Conservation (phyloP, 2,888 invertebrate genomes). For the Cistogaster globosa region DNA sequence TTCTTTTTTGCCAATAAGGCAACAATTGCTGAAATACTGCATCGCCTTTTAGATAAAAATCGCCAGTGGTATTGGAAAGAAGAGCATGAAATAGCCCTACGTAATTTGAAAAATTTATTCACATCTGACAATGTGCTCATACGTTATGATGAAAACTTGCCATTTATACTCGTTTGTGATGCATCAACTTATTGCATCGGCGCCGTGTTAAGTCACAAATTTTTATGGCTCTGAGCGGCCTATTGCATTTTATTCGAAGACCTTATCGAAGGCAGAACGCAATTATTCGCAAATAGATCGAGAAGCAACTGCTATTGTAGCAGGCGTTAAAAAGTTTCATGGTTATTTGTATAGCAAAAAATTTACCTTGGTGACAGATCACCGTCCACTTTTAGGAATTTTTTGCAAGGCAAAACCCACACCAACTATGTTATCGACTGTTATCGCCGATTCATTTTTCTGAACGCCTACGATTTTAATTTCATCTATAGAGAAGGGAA, state of each 20-base stretch:
- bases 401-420: slow-evolving; percentile 56
- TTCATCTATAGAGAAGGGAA: slow-evolving; percentile 18
- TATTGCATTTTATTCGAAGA: slow-evolving; percentile 31
- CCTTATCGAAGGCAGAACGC: slow-evolving; percentile 35
- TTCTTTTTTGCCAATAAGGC: slow-evolving; percentile 57
- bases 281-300: slow-evolving; percentile 16
- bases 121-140: slow-evolving; percentile 60
- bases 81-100: slow-evolving; percentile 52
- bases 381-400: slow-evolving; percentile 49
- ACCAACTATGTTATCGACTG: slow-evolving; percentile 45
- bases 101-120: slow-evolving; percentile 53
- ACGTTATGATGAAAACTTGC: slow-evolving; percentile 54
- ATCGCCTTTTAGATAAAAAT: slow-evolving; percentile 63
- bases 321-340: too few relatives aligned
- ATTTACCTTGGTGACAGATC: slow-evolving; percentile 47
- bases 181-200: slow-evolving; percentile 70
- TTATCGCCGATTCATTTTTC: slow-evolving; percentile 46
- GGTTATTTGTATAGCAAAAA: too few relatives aligned
- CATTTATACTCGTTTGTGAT: slow-evolving; percentile 67
- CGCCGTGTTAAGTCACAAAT: slow-evolving; percentile 53
- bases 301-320: too few relatives aligned
- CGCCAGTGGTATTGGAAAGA: slow-evolving; percentile 16
- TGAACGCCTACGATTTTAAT: slow-evolving; percentile 55
- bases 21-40: slow-evolving; percentile 61
- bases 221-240: slow-evolving; percentile 41